Evolutionary conservation across 2,797 vertebrate genomes (phyloP).

Genomic region (Lepilemur septentrionalis): DNA sequence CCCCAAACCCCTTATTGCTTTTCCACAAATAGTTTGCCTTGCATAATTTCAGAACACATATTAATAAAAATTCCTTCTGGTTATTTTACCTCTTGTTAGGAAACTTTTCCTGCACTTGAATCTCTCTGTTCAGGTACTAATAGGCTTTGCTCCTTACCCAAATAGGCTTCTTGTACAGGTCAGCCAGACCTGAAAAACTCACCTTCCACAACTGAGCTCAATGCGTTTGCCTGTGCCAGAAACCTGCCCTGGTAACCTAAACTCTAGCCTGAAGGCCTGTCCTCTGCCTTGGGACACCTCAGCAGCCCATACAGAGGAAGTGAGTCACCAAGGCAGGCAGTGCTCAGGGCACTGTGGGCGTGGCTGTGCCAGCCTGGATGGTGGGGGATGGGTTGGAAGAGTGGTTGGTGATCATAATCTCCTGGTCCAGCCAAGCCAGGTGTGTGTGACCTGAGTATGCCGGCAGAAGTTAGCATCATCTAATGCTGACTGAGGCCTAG

Average conservation of each 20-base stretch:
- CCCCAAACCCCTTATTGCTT: not conserved
- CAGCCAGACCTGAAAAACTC: not conserved
- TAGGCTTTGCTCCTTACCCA: not conserved
- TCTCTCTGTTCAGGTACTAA: not conserved
- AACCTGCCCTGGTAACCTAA: not conserved
- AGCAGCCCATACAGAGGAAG: conserved; percentile 60
- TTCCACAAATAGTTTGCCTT: not conserved
- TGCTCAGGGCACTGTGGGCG: conserved; percentile 46
- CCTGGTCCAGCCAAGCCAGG: not conserved
- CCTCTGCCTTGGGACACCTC: conserved; percentile 35
- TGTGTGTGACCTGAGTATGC: not conserved
- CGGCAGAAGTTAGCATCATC: not conserved
- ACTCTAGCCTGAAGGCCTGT: not conserved
- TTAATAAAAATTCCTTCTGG: not conserved
- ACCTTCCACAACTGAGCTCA: not conserved
- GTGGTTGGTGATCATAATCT: not conserved
- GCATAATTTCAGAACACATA: not conserved
- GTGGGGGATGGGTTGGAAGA: not conserved
- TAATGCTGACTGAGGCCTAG: not conserved
- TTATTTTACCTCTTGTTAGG: not conserved
- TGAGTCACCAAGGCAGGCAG: conserved; percentile 62
- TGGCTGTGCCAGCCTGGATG: not conserved
- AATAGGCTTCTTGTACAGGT: not conserved
- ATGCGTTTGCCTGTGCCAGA: not conserved
- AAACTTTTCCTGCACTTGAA: not conserved